Percentiles rank a stretch among this genome's conserved stretches.
Conservation (phyloP, 2,797 vertebrate genomes). For the Lophius americanus region DNA sequence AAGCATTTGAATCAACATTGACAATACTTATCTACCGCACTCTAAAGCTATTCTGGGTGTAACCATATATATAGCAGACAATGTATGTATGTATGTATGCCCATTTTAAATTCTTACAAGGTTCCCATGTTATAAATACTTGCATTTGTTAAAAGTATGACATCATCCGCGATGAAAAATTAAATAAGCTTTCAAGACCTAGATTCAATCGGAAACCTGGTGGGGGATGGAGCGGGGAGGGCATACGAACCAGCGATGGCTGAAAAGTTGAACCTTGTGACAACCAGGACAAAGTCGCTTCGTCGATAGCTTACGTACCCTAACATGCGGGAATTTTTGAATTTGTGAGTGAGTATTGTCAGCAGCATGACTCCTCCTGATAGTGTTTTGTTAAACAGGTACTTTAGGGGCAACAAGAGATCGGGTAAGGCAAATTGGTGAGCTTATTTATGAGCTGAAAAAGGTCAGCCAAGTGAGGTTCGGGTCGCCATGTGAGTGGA, state of each 20-base stretch:
- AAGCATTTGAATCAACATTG: constrained; percentile 84
- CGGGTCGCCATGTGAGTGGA: constrained; percentile 58
- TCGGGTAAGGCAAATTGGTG: constrained; percentile 85
- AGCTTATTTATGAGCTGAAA: constrained; percentile 82
- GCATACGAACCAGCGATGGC: constrained; percentile 70
- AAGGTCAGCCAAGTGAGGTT: constrained; percentile 73
- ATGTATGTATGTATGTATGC: constrained; percentile 73
- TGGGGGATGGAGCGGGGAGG: not conserved
- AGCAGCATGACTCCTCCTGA: constrained; percentile 58
- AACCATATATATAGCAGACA: constrained; percentile 84
- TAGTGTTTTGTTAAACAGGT: constrained; percentile 74
- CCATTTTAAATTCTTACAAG: constrained; percentile 77
- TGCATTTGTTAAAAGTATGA: constrained; percentile 78
- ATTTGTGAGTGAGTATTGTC: constrained; percentile 46
- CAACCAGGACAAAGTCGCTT: constrained; percentile 69
- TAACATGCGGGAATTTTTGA: constrained; percentile 53
- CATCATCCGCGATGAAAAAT: constrained; percentile 79
- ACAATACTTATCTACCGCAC: constrained; percentile 88
- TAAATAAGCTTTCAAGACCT: constrained; percentile 80
- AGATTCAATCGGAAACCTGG: constrained; percentile 54
- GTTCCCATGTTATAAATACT: constrained; percentile 80
- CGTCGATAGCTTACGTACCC: constrained; percentile 64
- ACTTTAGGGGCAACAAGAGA: constrained; percentile 71
- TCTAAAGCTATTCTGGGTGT: constrained; percentile 83
- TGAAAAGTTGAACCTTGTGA: constrained; percentile 71